These are phyloP conservation scores for Tineola bisselliella DNA, from an alignment of 2,888 invertebrate genomes.

Conservation along the genomic window DNA sequence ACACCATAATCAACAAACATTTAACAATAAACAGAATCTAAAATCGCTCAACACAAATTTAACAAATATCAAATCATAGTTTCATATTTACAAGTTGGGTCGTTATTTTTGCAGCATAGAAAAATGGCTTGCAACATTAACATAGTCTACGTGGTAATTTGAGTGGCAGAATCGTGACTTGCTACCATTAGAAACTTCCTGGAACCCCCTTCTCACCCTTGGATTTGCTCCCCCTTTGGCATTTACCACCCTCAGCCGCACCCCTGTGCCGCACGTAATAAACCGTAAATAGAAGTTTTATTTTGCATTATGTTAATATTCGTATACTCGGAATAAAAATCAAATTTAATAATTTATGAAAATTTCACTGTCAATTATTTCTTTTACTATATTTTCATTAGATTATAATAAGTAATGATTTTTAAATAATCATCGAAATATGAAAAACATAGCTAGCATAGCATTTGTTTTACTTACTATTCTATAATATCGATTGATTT, in stretches of 20 bases:
- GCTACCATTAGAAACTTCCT: constrained; percentile 52
- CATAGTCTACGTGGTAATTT: constrained; percentile 27
- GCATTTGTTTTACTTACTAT: too few relatives aligned
- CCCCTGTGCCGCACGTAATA: constrained; percentile 25
- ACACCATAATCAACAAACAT: too few relatives aligned
- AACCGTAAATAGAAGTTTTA: constrained; percentile 8
- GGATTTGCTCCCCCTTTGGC: constrained; percentile 21
- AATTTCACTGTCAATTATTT: too few relatives aligned
- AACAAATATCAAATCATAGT: not conserved
- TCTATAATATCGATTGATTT: too few relatives aligned
- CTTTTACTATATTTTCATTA: too few relatives aligned
- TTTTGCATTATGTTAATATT: constrained; percentile 14
- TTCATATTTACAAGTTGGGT: not conserved
- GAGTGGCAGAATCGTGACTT: constrained; percentile 50
- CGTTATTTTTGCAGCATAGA: not conserved
- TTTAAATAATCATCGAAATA: too few relatives aligned
- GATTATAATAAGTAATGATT: too few relatives aligned
- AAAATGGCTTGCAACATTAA: not conserved
- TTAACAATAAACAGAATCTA: too few relatives aligned
- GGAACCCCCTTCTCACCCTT: constrained; percentile 23
- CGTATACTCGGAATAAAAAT: too few relatives aligned
- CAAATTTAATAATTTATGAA: too few relatives aligned
- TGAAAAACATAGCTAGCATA: too few relatives aligned
- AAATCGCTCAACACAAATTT: not conserved
- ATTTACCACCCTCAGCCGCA: constrained; percentile 19